A percentile compares a stretch with the other conserved stretches of the same genome.
Evolutionary conservation across 1,140 invertebrate species (phyloP).

Genomic region (Hetaerina americana): DNA sequence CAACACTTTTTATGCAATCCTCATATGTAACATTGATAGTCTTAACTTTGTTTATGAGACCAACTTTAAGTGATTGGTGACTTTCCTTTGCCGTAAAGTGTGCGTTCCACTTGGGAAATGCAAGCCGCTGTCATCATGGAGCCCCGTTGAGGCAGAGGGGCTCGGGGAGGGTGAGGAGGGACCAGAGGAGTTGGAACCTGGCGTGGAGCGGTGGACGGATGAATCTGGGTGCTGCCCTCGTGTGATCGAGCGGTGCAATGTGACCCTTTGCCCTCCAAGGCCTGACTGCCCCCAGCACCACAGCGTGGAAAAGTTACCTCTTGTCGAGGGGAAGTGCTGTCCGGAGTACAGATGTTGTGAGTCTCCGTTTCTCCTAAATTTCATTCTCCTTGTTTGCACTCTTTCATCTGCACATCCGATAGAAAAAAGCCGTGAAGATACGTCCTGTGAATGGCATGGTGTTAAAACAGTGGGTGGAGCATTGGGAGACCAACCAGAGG

Average conservation of each 20-base stretch:
- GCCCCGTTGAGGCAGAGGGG: conserved; percentile 27
- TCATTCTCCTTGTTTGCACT: no score
- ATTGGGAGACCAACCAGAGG: no score
- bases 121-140: conserved; percentile 19
- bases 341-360: conserved; percentile 47
- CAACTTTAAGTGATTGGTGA: conserved; percentile 2
- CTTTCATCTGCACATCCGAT: no score
- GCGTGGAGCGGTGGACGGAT: conserved; percentile 41
- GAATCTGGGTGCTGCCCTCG: conserved; percentile 53
- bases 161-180: conserved; percentile 26
- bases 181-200: conserved; percentile 44
- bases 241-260: conserved; percentile 40
- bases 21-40: no score
- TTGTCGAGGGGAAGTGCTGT: conserved; percentile 43
- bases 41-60: no score
- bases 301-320: conserved; percentile 28
- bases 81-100: conserved; percentile 33
- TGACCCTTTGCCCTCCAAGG: conserved; percentile 42
- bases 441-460: no score
- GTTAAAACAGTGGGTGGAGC: no score
- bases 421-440: no score
- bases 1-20: no score
- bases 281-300: conserved; percentile 43
- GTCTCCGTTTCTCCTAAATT: no score
- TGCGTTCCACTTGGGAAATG: conserved; percentile 57